A percentile compares a stretch with the other conserved stretches of the same genome.
Conservation (phyloP, 2,888 invertebrate species). For the Nebria brevicollis region DNA sequence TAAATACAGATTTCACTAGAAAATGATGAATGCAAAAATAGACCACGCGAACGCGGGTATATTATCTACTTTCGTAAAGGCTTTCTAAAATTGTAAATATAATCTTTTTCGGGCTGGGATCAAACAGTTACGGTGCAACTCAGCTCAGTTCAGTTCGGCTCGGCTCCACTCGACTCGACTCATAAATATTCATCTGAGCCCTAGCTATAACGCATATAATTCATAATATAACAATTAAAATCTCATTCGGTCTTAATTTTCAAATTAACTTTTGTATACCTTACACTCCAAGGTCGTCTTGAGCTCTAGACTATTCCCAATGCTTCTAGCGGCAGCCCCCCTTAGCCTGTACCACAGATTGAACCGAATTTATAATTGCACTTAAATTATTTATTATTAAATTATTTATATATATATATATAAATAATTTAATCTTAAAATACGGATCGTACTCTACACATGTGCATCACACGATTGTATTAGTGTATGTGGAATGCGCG, state of each 20-base stretch:
- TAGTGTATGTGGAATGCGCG: slow-evolving; percentile 2
- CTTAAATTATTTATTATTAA: background rate
- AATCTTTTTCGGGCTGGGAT: background rate
- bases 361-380: too few species aligned
- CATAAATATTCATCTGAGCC: slow-evolving; percentile 23
- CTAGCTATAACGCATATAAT: slow-evolving; percentile 5
- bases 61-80: background rate
- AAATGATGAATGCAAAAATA: too few species aligned
- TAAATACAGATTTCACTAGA: background rate
- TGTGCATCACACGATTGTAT: background rate
- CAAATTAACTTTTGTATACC: slow-evolving; percentile 26
- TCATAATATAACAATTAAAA: slow-evolving; percentile 23
- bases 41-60: background rate
- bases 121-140: background rate
- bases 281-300: background rate
- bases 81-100: background rate
- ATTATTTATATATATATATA: slow-evolving; percentile 40
- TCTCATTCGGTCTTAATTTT: slow-evolving; percentile 31
- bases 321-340: too few species aligned
- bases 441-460: slow-evolving; percentile 50
- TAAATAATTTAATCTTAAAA: slow-evolving; percentile 51
- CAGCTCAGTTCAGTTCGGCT: too few species aligned
- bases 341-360: too few species aligned
- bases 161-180: background rate
- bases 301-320: too few species aligned